Evolutionary conservation across 37 sponge, comb jelly and placozoan species (phyloP).

Genomic region (Corticium candelabrum): DNA sequence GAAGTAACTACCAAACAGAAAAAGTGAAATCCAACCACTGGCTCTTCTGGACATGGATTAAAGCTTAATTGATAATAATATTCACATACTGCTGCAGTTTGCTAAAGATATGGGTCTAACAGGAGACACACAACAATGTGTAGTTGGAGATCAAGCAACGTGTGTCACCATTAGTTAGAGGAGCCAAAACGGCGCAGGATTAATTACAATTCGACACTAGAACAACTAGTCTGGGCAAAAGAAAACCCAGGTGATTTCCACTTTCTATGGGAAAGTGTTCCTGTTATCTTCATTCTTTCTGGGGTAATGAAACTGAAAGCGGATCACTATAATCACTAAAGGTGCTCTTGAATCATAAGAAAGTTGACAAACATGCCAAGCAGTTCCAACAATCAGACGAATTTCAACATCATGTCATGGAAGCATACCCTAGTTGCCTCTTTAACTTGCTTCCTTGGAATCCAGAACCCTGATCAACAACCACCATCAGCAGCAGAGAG

Average conservation of each 20-base stretch:
- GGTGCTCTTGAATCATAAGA: not conserved
- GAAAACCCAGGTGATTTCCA: slow-evolving; percentile 32
- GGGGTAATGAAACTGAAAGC: slow-evolving; percentile 13
- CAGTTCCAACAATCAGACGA: slow-evolving; percentile 19
- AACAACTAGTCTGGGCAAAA: slow-evolving; percentile 9
- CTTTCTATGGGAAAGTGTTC: slow-evolving; percentile 13
- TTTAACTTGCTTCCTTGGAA: not conserved
- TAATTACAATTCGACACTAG: not conserved
- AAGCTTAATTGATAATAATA: slow-evolving; percentile 16
- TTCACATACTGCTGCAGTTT: slow-evolving; percentile 19
- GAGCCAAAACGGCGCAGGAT: slow-evolving; percentile 8
- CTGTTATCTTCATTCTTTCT: slow-evolving; percentile 6
- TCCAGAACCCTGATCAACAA: not conserved
- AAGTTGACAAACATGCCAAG: slow-evolving; percentile 13
- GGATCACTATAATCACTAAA: slow-evolving; percentile 20
- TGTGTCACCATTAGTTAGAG: not conserved
- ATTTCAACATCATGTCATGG: slow-evolving; percentile 8
- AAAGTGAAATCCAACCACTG: slow-evolving; percentile 12
- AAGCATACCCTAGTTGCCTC: slow-evolving; percentile 10
- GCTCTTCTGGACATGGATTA: slow-evolving; percentile 25
- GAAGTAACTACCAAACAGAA: not conserved
- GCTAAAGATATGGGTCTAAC: not conserved
- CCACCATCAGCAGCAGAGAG: not conserved
- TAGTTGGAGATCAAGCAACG: slow-evolving; percentile 25
- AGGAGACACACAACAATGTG: not conserved